These are phyloP conservation scores for Elymnias hypermnestra DNA, from an alignment of 1,140 invertebrate species.

Conservation along the genomic window DNA sequence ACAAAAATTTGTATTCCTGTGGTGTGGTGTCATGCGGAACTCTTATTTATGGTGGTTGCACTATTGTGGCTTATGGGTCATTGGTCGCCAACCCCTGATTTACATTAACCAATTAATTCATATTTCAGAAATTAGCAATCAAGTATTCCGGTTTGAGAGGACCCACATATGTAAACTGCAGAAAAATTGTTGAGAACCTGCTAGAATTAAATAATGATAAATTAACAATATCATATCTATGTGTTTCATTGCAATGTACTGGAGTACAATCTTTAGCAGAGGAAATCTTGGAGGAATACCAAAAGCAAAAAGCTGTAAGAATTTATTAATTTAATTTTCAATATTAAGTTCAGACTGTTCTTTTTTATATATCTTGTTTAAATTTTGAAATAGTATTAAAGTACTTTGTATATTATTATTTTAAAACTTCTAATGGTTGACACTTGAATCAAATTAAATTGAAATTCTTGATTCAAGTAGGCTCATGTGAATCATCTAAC, in stretches of 20 bases:
- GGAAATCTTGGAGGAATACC: conserved; percentile 46
- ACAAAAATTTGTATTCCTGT: too few species aligned
- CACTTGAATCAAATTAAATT: too few species aligned
- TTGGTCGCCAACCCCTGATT: too few species aligned
- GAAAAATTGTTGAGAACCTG: conserved; percentile 54
- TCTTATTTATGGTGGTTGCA: too few species aligned
- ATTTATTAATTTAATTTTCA: not conserved
- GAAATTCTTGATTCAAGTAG: too few species aligned
- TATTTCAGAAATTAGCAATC: conserved; percentile 53
- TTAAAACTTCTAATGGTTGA: too few species aligned
- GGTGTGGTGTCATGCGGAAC: too few species aligned
- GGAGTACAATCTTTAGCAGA: conserved; percentile 42
- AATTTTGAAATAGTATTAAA: too few species aligned
- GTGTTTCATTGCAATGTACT: conserved; percentile 46
- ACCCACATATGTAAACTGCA: conserved; percentile 39
- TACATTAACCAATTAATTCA: not conserved
- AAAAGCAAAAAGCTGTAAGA: conserved; percentile 25
- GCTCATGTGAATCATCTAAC: too few species aligned
- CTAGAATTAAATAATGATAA: conserved; percentile 49
- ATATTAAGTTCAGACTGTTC: not conserved
- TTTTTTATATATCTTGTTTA: too few species aligned
- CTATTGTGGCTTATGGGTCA: too few species aligned
- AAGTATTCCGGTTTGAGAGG: conserved; percentile 59
- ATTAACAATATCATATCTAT: conserved; percentile 36
- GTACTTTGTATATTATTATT: too few species aligned